A percentile compares a stretch with the other conserved stretches of the same genome.
Evolutionary conservation across 2,888 invertebrate species (phyloP).

Genomic region (Smittia aterrima): DNA sequence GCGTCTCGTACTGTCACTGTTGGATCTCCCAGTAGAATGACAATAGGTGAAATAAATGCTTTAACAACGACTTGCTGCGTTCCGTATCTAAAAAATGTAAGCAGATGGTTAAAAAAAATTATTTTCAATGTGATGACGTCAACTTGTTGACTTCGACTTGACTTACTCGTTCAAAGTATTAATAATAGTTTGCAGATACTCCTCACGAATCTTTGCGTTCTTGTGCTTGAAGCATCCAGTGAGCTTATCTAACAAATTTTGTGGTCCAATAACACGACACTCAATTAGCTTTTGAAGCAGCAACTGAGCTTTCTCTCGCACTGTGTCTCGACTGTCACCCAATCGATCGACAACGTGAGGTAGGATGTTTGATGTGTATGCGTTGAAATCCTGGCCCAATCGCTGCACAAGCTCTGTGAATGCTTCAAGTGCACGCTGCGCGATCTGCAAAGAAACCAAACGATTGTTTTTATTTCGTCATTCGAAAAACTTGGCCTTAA

Average conservation of each 20-base stretch:
- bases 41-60: constrained; percentile 77
- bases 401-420: constrained; percentile 81
- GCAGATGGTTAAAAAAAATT: constrained; percentile 42
- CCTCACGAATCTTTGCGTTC: constrained; percentile 89
- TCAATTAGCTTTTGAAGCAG: constrained; percentile 71
- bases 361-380: constrained; percentile 78
- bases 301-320: constrained; percentile 72
- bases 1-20: constrained; percentile 83
- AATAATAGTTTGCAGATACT: constrained; percentile 78
- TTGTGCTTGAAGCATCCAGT: constrained; percentile 75
- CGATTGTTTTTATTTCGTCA: constrained; percentile 22
- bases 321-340: constrained; percentile 64
- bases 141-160: constrained; percentile 50
- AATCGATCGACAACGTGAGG: constrained; percentile 75
- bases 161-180: constrained; percentile 79
- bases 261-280: constrained; percentile 66
- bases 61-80: constrained; percentile 78
- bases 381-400: constrained; percentile 82
- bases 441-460: constrained; percentile 64
- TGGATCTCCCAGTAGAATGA: constrained; percentile 82
- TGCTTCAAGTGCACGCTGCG: constrained; percentile 87
- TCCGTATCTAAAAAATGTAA: constrained; percentile 67
- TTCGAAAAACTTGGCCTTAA: background rate
- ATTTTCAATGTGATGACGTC: constrained; percentile 2
- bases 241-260: constrained; percentile 71